These are phyloP conservation scores for Lepus townsendii DNA, from an alignment of 2,797 vertebrate species.

Conservation along the genomic window DNA sequence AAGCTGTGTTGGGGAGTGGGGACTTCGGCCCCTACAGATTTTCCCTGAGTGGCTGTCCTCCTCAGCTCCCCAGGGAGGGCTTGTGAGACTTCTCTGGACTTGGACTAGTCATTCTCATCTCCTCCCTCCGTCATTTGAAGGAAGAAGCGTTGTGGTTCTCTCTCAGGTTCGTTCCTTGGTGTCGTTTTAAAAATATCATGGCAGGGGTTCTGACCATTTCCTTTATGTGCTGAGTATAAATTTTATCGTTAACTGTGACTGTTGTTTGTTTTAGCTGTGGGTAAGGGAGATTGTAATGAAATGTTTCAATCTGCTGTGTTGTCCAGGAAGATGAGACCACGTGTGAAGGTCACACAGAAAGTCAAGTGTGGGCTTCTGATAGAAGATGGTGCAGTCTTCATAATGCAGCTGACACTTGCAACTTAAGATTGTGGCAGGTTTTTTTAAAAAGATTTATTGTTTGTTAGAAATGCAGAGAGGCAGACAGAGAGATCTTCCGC, in stretches of 20 bases:
- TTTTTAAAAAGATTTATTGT: no score
- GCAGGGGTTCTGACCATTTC: background rate
- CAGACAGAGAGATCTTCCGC: no score
- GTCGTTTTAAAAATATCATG: background rate
- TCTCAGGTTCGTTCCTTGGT: background rate
- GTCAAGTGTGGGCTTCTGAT: background rate
- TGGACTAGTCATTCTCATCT: background rate
- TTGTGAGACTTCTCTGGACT: background rate
- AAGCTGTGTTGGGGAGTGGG: background rate
- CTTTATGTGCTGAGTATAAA: background rate
- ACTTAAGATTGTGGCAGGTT: background rate
- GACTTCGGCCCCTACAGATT: background rate
- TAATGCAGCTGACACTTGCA: background rate
- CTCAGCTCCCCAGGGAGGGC: background rate
- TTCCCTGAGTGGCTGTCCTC: background rate
- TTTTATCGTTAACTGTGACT: background rate
- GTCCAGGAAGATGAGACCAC: background rate
- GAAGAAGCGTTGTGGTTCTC: background rate
- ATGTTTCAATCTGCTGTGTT: background rate
- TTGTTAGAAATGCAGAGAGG: no score
- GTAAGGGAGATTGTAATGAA: background rate
- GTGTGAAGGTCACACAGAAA: slow-evolving; percentile 25
- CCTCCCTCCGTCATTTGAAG: background rate
- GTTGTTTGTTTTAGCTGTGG: background rate
- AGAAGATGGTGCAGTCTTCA: background rate